Evolutionary conservation across 2,888 invertebrate genomes (phyloP), one percentile per base, ranked within the genome.

Genomic region (Eurois occulta): DNA sequence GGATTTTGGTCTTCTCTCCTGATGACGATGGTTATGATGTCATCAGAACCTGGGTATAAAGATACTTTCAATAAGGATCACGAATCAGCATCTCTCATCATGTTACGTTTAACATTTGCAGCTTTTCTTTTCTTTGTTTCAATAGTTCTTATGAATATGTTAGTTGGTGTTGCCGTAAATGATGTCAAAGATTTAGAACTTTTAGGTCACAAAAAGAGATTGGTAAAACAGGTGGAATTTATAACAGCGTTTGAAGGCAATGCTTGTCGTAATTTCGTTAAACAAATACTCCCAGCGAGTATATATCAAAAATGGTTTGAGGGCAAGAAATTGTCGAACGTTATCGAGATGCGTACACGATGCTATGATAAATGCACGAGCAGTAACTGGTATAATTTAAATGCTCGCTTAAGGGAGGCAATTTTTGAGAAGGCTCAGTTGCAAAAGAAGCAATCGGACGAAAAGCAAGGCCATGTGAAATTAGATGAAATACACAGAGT

Each of bases 1-100:
- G 94, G 93, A n/a, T 96, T 97, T 0, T 95, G 95, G 93, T 93
- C 95, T 6, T 95, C 97, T 0, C 87, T 97, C 4, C 94, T 97
- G 8, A 97, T 97, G 87, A 97, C 97, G 0, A 91, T 97, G 74
- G 97, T 97, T 21, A 97, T 97, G 97, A 97, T 97, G 97, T 97
- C 97, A 62, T 97, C 97, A 62, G 97, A 97, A 82, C 97, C 97
- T 74, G 97, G 97, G 80, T 97, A 97, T 85, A 41, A 60, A 32
- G 60, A 60, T 21, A 60, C 32, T 32, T 32, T 60, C 10, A 32
- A 60, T 32, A 32, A 60, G 10, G 21, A 92, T 93, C 28, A 90
- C 93, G 0, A 60, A 32, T 18, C 28, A 28, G 92, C 93, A 1
- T 95, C 94, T 3, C 89, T 95, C 35, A 87, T 94, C 43, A 88